phyloP scores from a whole-genome alignment of 2,113 vertebrate species.

The Ia io region DNA sequence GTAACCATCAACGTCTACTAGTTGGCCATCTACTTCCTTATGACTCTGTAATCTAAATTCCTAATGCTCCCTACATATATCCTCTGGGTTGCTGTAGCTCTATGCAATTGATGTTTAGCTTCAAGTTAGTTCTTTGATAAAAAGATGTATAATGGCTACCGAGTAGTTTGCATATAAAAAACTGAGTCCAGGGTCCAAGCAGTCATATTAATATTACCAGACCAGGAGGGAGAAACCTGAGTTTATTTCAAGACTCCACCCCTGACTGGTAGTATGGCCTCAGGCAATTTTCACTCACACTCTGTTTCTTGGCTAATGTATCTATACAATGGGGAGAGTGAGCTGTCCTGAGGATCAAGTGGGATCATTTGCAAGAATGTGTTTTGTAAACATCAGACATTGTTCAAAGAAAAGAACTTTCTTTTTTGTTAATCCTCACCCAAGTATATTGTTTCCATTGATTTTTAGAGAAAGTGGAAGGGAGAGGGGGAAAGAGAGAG shows the following conservation, averaged over 20 bases:
- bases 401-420: conserved; percentile 51
- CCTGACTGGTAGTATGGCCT: background rate
- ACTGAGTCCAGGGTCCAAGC: background rate
- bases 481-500: too few relatives aligned
- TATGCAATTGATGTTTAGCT: background rate
- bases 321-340: background rate
- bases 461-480: too few relatives aligned
- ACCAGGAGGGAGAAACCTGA: background rate
- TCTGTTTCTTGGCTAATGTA: background rate
- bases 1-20: background rate
- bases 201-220: background rate
- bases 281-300: background rate
- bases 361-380: conserved; percentile 46
- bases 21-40: background rate
- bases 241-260: background rate
- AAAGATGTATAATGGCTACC: background rate
- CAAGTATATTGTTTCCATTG: too few relatives aligned
- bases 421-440: too few relatives aligned
- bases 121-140: conserved; percentile 21
- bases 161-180: background rate
- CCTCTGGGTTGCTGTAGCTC: background rate
- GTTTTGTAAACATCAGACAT: conserved; percentile 50
- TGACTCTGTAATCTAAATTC: background rate
- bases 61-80: background rate
- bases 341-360: conserved; percentile 44